Conservation (phyloP, 2,113 vertebrate species). For the Anolis carolinensis region DNA sequence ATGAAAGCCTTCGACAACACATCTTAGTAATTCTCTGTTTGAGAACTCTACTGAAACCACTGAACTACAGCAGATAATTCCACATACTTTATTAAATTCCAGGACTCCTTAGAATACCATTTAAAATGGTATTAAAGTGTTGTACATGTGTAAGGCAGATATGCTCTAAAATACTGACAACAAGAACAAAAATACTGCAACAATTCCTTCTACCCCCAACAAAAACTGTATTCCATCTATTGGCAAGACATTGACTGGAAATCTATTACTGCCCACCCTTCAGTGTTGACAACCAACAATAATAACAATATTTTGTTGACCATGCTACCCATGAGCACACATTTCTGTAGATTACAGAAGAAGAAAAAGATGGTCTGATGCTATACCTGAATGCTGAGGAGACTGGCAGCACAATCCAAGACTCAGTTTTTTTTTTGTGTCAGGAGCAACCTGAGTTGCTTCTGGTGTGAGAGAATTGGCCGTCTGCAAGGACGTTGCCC, state of each 20-base stretch:
- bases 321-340: no score
- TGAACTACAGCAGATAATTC: no score
- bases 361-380: background rate
- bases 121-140: no score
- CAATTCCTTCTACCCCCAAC: background rate
- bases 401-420: background rate
- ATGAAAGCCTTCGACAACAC: no score
- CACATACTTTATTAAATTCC: no score
- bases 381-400: background rate
- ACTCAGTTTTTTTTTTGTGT: no score
- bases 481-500: no score
- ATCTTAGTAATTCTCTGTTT: background rate
- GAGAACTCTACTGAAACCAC: background rate
- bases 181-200: background rate
- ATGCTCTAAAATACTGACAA: background rate
- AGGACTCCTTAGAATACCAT: background rate
- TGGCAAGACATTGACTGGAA: no score
- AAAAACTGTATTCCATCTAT: no score
- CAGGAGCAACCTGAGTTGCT: no score
- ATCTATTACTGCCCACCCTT: background rate
- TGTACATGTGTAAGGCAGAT: no score
- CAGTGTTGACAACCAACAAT: background rate
- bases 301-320: background rate
- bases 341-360: background rate
- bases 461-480: no score